A percentile compares a stretch with the other conserved stretches of the same genome.
Evolutionary conservation across 1,140 invertebrate species (phyloP).

Genomic region (Plectrocnemia conspersa): DNA sequence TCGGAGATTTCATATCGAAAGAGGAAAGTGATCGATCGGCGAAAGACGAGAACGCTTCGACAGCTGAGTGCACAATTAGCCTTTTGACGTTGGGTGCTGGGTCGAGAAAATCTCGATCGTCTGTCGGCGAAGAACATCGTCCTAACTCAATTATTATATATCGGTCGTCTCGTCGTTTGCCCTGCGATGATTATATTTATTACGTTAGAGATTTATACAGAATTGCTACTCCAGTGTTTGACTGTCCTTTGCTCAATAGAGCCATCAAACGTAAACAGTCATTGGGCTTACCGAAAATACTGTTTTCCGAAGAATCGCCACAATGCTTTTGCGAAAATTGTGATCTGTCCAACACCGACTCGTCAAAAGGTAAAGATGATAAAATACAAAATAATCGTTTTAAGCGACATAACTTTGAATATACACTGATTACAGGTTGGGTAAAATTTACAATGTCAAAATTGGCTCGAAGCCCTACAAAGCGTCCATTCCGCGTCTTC

Average conservation of each 20-base stretch:
- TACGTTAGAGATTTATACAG: constrained; percentile 15
- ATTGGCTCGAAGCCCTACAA: constrained; percentile 2
- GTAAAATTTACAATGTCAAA: constrained; percentile 10
- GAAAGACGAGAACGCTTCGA: neutral
- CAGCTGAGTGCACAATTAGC: constrained; percentile 2
- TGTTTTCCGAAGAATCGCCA: constrained; percentile 12
- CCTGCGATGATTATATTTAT: constrained; percentile 17
- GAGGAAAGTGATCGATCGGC: constrained; percentile 11
- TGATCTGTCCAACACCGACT: constrained; percentile 7
- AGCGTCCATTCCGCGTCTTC: neutral
- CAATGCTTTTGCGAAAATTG: constrained; percentile 18
- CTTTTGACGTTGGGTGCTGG: neutral
- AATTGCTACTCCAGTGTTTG: neutral
- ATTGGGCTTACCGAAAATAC: constrained; percentile 10
- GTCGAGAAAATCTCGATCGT: neutral
- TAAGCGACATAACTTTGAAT: neutral
- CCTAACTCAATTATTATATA: constrained; percentile 8
- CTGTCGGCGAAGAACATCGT: constrained; percentile 5
- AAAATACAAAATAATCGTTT: neutral
- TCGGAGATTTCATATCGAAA: neutral
- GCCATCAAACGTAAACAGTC: constrained; percentile 5
- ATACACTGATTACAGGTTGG: constrained; percentile 11
- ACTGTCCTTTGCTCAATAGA: constrained; percentile 3
- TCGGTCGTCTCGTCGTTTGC: constrained; percentile 1
- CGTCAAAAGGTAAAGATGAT: constrained; percentile 9